Evolutionary conservation across 2,888 invertebrate genomes (phyloP), one percentile per base, ranked within the genome.

Genomic region (Tigriopus californicus): DNA sequence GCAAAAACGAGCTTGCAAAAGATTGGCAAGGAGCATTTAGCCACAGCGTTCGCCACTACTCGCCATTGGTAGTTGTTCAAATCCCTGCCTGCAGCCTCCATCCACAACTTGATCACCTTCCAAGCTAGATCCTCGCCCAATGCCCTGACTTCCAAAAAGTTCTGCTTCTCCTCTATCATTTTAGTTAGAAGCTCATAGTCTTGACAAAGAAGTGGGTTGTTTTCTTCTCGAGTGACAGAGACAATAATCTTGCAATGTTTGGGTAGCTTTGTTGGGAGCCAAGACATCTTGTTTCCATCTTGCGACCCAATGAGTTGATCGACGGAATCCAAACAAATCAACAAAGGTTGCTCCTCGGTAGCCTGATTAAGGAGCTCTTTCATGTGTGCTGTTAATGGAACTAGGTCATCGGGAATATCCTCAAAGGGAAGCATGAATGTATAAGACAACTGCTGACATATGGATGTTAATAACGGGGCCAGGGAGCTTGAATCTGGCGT

Each of bases 401-500:
- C 92, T 65, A 97, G 73, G 70, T 97, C 97, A 67, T 92, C 91
- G 0, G 97, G 97, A 60, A 95, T 92, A 58, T 86, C 83, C 20
- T 62, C 62, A 61, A 61, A 54, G 46, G 44, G 13, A 18, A 25
- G 55, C 42, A 61, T 58, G 41, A 46, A 61, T 15, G 57, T 61
- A 41, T 61, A 61, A 13, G 59, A 59, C 13, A 59, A 33, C 24
- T 59, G 59, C 15, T 59, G 59, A 20, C 59, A 59, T 41, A 52
- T 59, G n/a, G 59, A 59, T 8, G 48, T 59, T 15, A 59, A 41
- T 8, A 58, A 41, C 13, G 59, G 59, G 5, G 33, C 59, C 25
- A 91, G 88, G 70, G 92, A 95, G 63, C 97, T 92, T 64, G 91
- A 92, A 71, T 95, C 94, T 1, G 97, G 95, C 12, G 95, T 95